phyloP scores from a whole-genome alignment of 1,140 invertebrate genomes.

The Drosophila grimshawi region DNA sequence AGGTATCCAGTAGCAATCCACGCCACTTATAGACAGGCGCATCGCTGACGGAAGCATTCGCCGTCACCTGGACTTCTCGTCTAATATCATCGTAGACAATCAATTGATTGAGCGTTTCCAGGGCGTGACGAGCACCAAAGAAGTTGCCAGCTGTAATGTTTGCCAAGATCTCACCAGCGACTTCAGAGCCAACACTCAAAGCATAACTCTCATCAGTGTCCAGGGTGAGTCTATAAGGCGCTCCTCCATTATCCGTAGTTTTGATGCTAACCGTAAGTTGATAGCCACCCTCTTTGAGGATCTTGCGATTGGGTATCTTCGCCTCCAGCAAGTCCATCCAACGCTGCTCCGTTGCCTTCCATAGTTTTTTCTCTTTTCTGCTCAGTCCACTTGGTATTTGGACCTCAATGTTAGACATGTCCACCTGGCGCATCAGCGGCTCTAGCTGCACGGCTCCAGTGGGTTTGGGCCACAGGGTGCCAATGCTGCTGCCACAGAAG shows the following conservation, averaged over 20 bases:
- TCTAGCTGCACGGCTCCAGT: constrained; percentile 87
- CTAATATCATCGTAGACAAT: constrained; percentile 89
- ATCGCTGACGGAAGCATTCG: constrained; percentile 88
- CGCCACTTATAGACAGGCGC: constrained; percentile 90
- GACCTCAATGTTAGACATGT: constrained; percentile 83
- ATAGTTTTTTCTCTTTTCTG: constrained; percentile 58
- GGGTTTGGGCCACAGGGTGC: constrained; percentile 90
- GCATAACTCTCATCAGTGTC: constrained; percentile 89
- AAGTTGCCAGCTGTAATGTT: constrained; percentile 88
- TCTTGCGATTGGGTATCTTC: constrained; percentile 63
- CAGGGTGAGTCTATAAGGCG: constrained; percentile 84
- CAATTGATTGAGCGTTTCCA: constrained; percentile 92
- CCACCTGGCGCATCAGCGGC: constrained; percentile 86
- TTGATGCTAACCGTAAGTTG: constrained; percentile 75
- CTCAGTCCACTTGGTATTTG: constrained; percentile 27
- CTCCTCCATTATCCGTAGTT: constrained; percentile 22
- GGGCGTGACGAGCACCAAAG: constrained; percentile 90
- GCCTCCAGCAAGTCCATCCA: constrained; percentile 60
- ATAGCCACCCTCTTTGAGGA: constrained; percentile 60
- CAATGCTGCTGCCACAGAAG: constrained; percentile 86
- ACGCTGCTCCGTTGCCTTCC: constrained; percentile 60
- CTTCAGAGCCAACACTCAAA: constrained; percentile 86
- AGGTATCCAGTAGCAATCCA: constrained; percentile 91
- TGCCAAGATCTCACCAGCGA: constrained; percentile 85
- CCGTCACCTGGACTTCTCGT: constrained; percentile 85